Conservation (phyloP, 2,888 invertebrate species). For the Machimus atricapillus region DNA sequence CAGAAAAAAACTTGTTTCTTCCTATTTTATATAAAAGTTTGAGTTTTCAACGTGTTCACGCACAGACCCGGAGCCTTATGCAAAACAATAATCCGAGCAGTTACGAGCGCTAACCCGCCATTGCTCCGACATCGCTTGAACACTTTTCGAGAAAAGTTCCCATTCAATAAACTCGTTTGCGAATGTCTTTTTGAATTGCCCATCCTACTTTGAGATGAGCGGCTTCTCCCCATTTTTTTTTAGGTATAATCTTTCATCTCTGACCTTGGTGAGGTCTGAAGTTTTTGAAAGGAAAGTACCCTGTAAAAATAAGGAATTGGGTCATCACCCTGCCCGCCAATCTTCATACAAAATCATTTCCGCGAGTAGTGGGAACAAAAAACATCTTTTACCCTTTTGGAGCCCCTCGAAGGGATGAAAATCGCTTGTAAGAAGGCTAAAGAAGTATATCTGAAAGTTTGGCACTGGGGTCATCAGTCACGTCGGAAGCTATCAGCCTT, state of each 20-base stretch:
- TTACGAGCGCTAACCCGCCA: constrained; percentile 13
- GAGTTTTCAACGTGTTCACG: constrained; percentile 42
- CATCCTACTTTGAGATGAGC: not conserved
- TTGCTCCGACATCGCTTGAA: constrained; percentile 14
- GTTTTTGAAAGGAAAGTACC: not conserved
- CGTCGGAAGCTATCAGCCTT: not conserved
- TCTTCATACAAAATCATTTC: not conserved
- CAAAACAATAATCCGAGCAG: constrained; percentile 41
- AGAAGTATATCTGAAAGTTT: not conserved
- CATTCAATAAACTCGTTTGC: constrained; percentile 37
- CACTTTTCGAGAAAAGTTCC: constrained; percentile 11
- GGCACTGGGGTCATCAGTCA: constrained; percentile 5
- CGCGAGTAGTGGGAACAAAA: not conserved
- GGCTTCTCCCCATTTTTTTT: not conserved
- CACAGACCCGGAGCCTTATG: constrained; percentile 39
- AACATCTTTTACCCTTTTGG: not conserved
- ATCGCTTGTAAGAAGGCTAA: not conserved
- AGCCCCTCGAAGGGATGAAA: not conserved
- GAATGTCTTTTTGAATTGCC: constrained; percentile 17
- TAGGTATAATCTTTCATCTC: not conserved
- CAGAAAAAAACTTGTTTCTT: constrained; percentile 1
- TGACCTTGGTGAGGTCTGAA: constrained; percentile 5
- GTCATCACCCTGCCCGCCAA: not conserved
- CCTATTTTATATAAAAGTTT: constrained; percentile 22
- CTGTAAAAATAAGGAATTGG: not conserved